Evolutionary conservation across 2,113 vertebrate genomes (phyloP), one percentile per base, ranked within the genome.

Genomic region (Lepisosteus osseus): DNA sequence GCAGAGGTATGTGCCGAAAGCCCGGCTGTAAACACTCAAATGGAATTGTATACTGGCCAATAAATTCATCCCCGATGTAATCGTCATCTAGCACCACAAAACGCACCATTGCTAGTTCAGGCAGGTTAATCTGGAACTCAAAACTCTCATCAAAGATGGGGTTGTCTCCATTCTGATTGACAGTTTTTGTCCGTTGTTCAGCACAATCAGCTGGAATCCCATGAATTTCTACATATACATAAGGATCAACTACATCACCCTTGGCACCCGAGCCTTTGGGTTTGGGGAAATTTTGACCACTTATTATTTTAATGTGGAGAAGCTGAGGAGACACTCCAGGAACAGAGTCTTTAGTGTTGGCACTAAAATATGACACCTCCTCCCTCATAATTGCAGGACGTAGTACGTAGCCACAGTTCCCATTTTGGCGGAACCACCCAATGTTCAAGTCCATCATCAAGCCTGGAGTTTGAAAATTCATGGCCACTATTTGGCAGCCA

Each of bases 401-500:
- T 3, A 99, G 89, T 42, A 99, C 97, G 0, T 95, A 99, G 70
- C 97, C 97, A 7, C 97, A 99, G 80, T 95, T 99, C 4, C 97
- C 97, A 0, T 99, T 99, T 78, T 99, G 97, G 67, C 94, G 89
- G 81, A 99, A 99, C 97, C 97, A 99, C 71, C 96, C 97, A 0
- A 97, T 97, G 74, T 99, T 98, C 69, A 99, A 86, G 82, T 99
- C 97, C 97, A 99, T 99, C 97, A 99, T 99, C 78, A 99, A 84
- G 5, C 97, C 97, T 0, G 97, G 97, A 0, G 97, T 99, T 72
- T 99, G 97, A 77, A 97, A 99, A 90, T 99, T 99, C 97, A 99
- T 98, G 44, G 97, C 95, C 67, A 99, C 97, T 17, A 99, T 96
- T 75, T 99, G 97, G 86, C 97, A 99, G 54, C 97, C 97, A 44